phyloP scores from a whole-genome alignment of 2,888 invertebrate genomes.

The Amphipyra berbera region DNA sequence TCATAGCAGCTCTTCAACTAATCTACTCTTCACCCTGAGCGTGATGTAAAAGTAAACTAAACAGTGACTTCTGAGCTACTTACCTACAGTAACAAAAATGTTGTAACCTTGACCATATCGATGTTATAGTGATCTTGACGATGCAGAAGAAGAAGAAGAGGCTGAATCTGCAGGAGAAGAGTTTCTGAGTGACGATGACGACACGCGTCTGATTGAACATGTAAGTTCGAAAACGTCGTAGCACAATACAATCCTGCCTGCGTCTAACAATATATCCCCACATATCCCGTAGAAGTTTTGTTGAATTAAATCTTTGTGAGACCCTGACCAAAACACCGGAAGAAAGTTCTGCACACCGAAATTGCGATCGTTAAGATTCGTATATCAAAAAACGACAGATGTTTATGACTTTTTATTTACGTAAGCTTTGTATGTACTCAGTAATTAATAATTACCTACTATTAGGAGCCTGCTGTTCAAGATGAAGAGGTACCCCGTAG shows the following conservation, averaged over 20 bases:
- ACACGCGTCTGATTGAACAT: constrained; percentile 56
- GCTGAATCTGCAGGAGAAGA: constrained; percentile 65
- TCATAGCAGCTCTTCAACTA: neutral
- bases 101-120: neutral
- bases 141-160: constrained; percentile 70
- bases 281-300: no score
- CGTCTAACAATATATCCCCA: neutral
- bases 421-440: neutral
- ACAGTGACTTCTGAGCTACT: no score
- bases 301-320: no score
- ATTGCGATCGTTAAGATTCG: no score
- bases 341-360: no score
- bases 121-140: constrained; percentile 66
- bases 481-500: constrained; percentile 54
- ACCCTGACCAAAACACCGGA: no score
- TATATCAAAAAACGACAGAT: no score
- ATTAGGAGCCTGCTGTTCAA: constrained; percentile 56
- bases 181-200: constrained; percentile 57
- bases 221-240: constrained; percentile 41
- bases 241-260: neutral
- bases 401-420: neutral
- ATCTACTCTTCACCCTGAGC: no score
- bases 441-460: constrained; percentile 3
- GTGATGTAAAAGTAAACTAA: no score
- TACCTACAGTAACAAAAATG: no score